phyloP scores from a whole-genome alignment of 2,113 vertebrate species.

The Myrmecophaga tridactyla region DNA sequence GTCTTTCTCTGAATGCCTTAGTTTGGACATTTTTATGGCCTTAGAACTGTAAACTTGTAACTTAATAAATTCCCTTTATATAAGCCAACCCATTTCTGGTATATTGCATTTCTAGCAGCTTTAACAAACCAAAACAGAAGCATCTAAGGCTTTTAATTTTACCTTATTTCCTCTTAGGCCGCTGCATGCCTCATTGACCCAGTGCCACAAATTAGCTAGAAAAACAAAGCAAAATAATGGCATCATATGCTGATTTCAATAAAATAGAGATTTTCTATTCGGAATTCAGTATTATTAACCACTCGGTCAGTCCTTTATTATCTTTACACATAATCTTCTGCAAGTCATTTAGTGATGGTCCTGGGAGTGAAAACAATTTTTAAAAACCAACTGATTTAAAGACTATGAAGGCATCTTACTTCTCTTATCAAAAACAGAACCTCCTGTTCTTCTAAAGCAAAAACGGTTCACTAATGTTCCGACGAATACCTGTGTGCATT shows the following conservation, averaged over 20 bases:
- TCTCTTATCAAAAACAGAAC: neutral
- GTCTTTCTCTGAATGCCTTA: too few species aligned
- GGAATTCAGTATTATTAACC: neutral
- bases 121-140: too few species aligned
- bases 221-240: constrained; percentile 61
- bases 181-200: constrained; percentile 82
- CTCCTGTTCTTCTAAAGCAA: neutral
- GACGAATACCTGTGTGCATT: neutral
- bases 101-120: too few species aligned
- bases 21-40: too few species aligned
- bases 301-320: neutral
- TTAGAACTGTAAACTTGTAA: too few species aligned
- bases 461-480: neutral
- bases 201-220: constrained; percentile 84
- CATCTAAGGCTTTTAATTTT: constrained; percentile 10
- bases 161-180: constrained; percentile 84
- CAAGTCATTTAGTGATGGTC: neutral
- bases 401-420: neutral
- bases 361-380: neutral
- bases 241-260: neutral
- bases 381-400: neutral
- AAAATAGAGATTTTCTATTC: neutral
- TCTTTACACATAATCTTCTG: neutral
- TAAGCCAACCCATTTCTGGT: too few species aligned
- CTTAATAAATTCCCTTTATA: too few species aligned